Evolutionary conservation across 2,888 invertebrate species (phyloP), one percentile per base, ranked within the genome.

Genomic region (Macrosoma leucophasiata): DNA sequence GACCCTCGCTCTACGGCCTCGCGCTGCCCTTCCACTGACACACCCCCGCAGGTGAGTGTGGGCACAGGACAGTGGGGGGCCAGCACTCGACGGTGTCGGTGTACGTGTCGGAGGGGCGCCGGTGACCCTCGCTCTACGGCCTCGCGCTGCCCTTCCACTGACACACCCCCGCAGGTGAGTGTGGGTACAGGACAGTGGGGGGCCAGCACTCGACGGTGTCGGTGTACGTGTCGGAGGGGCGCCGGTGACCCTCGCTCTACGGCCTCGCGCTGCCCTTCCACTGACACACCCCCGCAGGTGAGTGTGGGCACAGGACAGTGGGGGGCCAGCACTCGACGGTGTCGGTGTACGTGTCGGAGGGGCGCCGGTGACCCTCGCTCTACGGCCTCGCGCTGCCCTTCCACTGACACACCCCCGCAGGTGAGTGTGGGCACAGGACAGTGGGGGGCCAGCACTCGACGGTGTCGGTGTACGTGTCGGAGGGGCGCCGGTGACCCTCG

Each of bases 41-140:
- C n/a, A n/a, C n/a, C n/a, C n/a, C n/a, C n/a, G 17, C 65, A 90
- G 93, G 61, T 90, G 93, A 50, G 88, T 91, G 43, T 97, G 62
- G 96, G 95, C 43, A n/a, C n/a, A n/a, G n/a, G n/a, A n/a, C n/a
- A n/a, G 93, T 94, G 48, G 96, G 96, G 45, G 92, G 92, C 42
- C 89, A 91, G 55, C 97, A 97, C 79, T 91, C 90, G 52, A 89
- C 91, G 45, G 90, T 96, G 53, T 92, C 92, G 47, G 92, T 96
- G 52, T 96, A 95, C 77, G 88, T 88, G 57, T 66, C 88, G 35
- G 90, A 91, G 65, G 75, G 87, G 58, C 87, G 89, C 43, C 89
- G 91, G 88, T 90, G 90, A 90, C 89, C 86, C 69, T 79, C 84
- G 60, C 77, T 82, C 49, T 78, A 64, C 64, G 57, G 65, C 57